Percentiles rank a stretch among this genome's conserved stretches.
Evolutionary conservation across 2,797 vertebrate species (phyloP).

Genomic region (Chiroxiphia lanceolata): DNA sequence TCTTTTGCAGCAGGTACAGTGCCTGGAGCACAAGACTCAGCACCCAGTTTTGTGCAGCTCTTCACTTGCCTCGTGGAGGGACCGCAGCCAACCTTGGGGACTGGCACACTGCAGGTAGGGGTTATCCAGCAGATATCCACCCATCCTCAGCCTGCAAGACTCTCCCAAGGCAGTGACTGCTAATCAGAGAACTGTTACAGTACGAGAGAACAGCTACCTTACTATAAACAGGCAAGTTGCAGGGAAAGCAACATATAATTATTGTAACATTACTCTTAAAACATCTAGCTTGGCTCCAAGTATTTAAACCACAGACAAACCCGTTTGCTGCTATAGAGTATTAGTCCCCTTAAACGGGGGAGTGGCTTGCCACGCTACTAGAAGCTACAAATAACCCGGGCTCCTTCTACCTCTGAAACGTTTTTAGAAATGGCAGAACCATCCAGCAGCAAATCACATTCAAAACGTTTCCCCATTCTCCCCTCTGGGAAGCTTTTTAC

Average conservation of each 20-base stretch:
- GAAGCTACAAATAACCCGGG: neutral
- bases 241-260: neutral
- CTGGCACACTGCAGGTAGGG: rapidly evolving
- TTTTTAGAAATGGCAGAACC: neutral
- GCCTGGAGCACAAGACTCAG: neutral
- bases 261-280: neutral
- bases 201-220: neutral
- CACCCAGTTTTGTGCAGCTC: neutral
- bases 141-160: neutral
- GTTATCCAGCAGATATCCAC: neutral
- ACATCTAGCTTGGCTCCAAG: neutral
- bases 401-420: neutral
- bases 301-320: neutral
- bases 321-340: neutral
- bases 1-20: neutral
- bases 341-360: neutral
- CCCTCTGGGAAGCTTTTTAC: neutral
- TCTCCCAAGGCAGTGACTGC: neutral
- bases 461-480: neutral
- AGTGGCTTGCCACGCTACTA: rapidly evolving
- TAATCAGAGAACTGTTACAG: neutral
- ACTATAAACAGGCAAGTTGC: neutral
- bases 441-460: neutral
- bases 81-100: neutral
- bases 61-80: rapidly evolving